phyloP scores from a whole-genome alignment of 2,113 vertebrate genomes.

The Chaetops frenatus region DNA sequence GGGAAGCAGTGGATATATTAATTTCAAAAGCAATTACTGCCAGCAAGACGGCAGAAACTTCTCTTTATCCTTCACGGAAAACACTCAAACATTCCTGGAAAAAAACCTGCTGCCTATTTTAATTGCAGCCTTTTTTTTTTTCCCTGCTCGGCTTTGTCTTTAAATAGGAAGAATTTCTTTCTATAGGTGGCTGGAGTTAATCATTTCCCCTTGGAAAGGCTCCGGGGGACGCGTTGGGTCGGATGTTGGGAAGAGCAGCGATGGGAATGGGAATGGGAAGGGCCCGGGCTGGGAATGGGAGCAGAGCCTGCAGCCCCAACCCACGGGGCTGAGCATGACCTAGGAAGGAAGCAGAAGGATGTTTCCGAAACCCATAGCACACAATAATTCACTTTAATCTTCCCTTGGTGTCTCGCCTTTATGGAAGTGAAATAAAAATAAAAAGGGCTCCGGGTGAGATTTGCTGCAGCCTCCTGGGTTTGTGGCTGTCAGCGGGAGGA shows the following conservation, averaged over 20 bases:
- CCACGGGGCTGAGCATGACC: conserved; percentile 37
- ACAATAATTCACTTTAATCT: conserved; percentile 64
- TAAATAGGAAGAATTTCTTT: conserved; percentile 35
- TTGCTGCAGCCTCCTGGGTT: background rate
- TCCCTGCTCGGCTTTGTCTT: background rate
- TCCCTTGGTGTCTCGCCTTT: background rate
- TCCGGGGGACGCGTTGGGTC: background rate
- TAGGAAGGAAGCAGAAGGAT: conserved; percentile 60
- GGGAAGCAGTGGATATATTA: background rate
- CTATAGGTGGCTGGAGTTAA: background rate
- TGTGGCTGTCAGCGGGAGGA: background rate
- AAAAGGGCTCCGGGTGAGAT: background rate
- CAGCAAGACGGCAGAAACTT: background rate
- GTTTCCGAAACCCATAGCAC: conserved; percentile 56
- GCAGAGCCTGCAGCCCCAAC: background rate
- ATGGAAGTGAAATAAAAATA: background rate
- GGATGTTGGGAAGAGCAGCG: background rate
- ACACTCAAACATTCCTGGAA: background rate
- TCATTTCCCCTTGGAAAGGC: conserved; percentile 32
- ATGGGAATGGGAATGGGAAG: conserved; percentile 51
- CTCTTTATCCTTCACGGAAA: background rate
- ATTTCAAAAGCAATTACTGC: background rate
- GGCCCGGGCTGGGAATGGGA: background rate
- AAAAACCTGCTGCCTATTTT: background rate
- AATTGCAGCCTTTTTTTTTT: background rate